Base-by-base conservation (phyloP, 2,113 vertebrate genomes). In the Varanus komodoensis region DNA sequence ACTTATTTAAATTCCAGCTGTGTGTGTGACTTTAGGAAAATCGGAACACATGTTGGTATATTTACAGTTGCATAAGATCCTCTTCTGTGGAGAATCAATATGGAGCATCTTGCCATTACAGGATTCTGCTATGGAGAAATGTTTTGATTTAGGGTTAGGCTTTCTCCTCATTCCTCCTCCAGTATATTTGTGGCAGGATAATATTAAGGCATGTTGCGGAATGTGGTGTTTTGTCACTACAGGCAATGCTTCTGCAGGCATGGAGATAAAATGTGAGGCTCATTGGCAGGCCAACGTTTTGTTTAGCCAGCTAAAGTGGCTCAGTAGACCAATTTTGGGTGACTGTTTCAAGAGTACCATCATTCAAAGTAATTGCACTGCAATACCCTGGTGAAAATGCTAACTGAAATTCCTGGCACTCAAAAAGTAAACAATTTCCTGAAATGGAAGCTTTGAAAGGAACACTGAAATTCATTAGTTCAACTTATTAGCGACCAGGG, bases 1-100 rank as follows among this genome's bases (percentile, higher is more conserved):
- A 91, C 11, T 91, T 29, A 8, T 64, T 34, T 89, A 87, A 91
- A 93, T 94, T 91, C 87, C 87, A 64, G 38, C 87, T 80, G 38
- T 84, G 27, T 92, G 50, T 82, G 4, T 73, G 92, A 32, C 92
- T 94, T 83, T 17, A 93, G 82, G 54, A 87, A 79, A 89, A 50
- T 17, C 25, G 21, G 0, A 29, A 57, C 17, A 25, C 92, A 8
- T 87, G 38, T 85, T 74, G 92, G 88, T 88, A 78, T 19, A 71
- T 2, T 17, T 8, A 74, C n/a, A n/a, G 38, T 50, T 34, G 79
- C 80, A 87, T 27, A 11, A 32, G 27, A 92, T 88, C 87, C 83
- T 15, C 71, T 91, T 67, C 85, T 92, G 38, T 3, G 83, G 57
- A 50, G 82, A 92, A 7, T 44, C 50, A 68, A 17, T 85, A 89